Conservation (phyloP, 1,140 invertebrate genomes). For the Ruditapes philippinarum region DNA sequence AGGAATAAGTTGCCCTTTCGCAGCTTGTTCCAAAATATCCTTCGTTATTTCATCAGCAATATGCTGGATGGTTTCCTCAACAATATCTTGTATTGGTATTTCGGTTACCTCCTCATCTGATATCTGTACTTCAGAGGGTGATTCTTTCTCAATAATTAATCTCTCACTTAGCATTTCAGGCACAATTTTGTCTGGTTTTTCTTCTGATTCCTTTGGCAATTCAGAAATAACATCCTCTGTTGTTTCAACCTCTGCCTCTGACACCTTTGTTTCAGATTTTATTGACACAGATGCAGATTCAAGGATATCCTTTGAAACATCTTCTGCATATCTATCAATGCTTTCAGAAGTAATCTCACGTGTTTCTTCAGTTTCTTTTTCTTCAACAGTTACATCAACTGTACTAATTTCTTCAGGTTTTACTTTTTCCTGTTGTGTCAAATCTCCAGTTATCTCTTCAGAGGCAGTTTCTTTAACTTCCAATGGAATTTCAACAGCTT, state of each 20-base stretch:
- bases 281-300: conserved; percentile 10
- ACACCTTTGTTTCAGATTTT: neutral
- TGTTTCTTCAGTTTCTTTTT: conserved; percentile 60
- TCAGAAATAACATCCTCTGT: conserved; percentile 9
- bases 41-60: conserved; percentile 63
- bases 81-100: neutral
- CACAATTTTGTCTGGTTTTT: conserved; percentile 52
- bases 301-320: conserved; percentile 54
- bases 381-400: neutral
- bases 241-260: neutral
- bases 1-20: conserved; percentile 40
- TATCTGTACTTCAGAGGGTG: conserved; percentile 10
- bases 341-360: conserved; percentile 37
- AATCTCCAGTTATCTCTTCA: conserved; percentile 18
- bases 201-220: conserved; percentile 35
- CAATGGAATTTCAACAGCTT: neutral
- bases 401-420: conserved; percentile 6
- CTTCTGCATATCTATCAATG: conserved; percentile 56
- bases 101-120: conserved; percentile 30
- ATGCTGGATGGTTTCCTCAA: conserved; percentile 29
- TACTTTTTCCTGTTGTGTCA: neutral
- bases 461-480: conserved; percentile 5
- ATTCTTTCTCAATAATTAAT: conserved; percentile 23
- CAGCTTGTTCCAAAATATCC: conserved; percentile 53
- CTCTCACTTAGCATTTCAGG: conserved; percentile 35